phyloP scores from a whole-genome alignment of 2,888 invertebrate species.

The Diarsia rubi region DNA sequence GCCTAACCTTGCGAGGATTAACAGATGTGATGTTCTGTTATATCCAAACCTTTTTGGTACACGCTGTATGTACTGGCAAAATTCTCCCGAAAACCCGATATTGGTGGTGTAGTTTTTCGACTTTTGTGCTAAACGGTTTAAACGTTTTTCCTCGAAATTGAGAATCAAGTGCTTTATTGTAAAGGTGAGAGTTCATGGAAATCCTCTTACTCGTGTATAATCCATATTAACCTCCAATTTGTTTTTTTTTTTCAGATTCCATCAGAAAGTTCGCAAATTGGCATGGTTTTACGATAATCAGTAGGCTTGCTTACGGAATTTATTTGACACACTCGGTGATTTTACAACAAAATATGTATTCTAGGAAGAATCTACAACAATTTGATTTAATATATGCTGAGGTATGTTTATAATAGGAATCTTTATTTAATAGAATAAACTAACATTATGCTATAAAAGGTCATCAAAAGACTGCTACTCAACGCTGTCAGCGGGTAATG shows the following conservation, averaged over 20 bases:
- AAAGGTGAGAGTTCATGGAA: background rate
- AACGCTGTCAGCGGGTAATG: no score
- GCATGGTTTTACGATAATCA: conserved; percentile 39
- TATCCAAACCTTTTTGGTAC: no score
- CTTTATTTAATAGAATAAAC: background rate
- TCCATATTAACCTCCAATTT: background rate
- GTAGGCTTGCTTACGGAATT: conserved; percentile 37
- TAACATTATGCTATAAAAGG: no score
- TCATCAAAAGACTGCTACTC: no score
- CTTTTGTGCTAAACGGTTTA: background rate
- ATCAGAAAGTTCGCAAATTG: conserved; percentile 30
- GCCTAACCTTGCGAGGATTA: no score
- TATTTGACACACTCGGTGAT: conserved; percentile 48
- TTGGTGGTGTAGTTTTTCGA: background rate
- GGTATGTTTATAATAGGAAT: conserved; percentile 22
- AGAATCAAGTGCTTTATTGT: background rate
- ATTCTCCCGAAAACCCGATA: background rate
- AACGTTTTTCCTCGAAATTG: background rate
- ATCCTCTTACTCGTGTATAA: background rate
- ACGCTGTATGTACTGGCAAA: background rate
- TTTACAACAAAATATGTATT: conserved; percentile 39
- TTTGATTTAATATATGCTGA: conserved; percentile 33
- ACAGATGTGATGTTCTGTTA: no score
- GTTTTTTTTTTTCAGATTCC: conserved; percentile 21
- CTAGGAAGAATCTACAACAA: conserved; percentile 36